Evolutionary conservation across 2,113 vertebrate genomes (phyloP), one percentile per base, ranked within the genome.

Genomic region (Leuciscus idus): DNA sequence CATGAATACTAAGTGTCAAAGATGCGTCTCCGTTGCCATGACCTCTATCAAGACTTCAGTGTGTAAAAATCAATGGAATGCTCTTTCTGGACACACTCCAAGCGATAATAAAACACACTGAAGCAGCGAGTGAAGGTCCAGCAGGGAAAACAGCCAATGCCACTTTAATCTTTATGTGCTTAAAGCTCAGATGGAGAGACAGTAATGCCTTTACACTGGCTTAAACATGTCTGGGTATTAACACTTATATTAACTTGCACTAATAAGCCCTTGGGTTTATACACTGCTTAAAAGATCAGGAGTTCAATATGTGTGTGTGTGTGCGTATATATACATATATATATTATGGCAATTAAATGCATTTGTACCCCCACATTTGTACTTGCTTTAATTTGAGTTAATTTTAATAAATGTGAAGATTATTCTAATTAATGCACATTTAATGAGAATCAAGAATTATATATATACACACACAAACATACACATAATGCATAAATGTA

Each of bases 21-120:
- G 78, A 61, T 26, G 57, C 30, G 23, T 7, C 36, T 17, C 21
- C 6, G 77, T 80, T 80, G 33, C 77, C 33, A 62, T 80, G 77
- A 80, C 12, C 78, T 81, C 78, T 26, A 62, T 81, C 33, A 62
- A 57, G 77, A 62, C 77, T 46, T 43, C 77, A 26, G n/a, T 43
- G 23, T 70, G 48, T 23, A 57, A 43, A 36, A 55, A 79, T 43
- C 75, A 43, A 21, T 21, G 21, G 75, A 70, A 57, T 30, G 43
- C 75, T 26, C 30, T 21, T 28, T 79, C 52, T 81, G 76, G 84
- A 68, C 7, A 81, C 3, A 36, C 4, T 39, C 62, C 50, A 64
- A 21, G 17, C n/a, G 26, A 46, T 13, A 62, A 13, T 46, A 64
- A 8, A 13, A 43, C 36, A 72, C 68, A n/a, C 19, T n/a, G 7